phyloP scores from a whole-genome alignment of 1,140 invertebrate species.

The Drosophila ananassae region DNA sequence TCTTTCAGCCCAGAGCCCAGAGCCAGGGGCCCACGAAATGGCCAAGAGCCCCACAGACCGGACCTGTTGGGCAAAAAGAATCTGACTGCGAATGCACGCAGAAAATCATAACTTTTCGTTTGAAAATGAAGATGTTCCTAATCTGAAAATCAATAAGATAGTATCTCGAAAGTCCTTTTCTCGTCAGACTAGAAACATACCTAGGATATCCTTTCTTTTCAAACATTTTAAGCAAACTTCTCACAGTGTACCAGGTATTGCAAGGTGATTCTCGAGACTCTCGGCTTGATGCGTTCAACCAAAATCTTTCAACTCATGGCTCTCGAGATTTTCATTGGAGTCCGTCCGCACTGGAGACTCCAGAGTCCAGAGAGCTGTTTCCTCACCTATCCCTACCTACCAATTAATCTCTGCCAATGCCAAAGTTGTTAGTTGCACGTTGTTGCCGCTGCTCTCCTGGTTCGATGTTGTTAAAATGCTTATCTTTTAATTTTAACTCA shows the following conservation, averaged over 20 bases:
- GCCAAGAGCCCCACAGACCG: constrained; percentile 29
- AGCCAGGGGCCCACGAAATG: background rate
- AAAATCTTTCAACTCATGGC: constrained; percentile 78
- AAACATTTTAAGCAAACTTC: background rate
- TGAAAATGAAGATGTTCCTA: background rate
- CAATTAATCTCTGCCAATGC: constrained; percentile 83
- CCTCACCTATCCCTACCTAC: constrained; percentile 79
- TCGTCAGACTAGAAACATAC: background rate
- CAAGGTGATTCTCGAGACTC: constrained; percentile 70
- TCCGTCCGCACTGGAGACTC: constrained; percentile 6
- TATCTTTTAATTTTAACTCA: constrained; percentile 84
- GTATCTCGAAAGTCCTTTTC: too few species aligned
- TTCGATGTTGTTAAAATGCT: constrained; percentile 79
- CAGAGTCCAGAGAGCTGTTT: constrained; percentile 35
- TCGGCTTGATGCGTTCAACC: constrained; percentile 72
- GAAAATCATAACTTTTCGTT: background rate
- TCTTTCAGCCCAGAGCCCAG: constrained; percentile 30
- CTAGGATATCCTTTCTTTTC: too few species aligned
- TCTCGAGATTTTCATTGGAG: constrained; percentile 59
- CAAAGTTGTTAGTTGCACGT: constrained; percentile 83
- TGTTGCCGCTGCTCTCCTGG: constrained; percentile 52
- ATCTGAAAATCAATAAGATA: background rate
- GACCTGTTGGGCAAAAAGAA: constrained; percentile 47
- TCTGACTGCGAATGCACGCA: constrained; percentile 21
- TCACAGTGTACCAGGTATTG: constrained; percentile 40